A percentile compares a stretch with the other conserved stretches of the same genome.
Conservation (phyloP, 1,140 invertebrate species). For the Acromyrmex heyeri region DNA sequence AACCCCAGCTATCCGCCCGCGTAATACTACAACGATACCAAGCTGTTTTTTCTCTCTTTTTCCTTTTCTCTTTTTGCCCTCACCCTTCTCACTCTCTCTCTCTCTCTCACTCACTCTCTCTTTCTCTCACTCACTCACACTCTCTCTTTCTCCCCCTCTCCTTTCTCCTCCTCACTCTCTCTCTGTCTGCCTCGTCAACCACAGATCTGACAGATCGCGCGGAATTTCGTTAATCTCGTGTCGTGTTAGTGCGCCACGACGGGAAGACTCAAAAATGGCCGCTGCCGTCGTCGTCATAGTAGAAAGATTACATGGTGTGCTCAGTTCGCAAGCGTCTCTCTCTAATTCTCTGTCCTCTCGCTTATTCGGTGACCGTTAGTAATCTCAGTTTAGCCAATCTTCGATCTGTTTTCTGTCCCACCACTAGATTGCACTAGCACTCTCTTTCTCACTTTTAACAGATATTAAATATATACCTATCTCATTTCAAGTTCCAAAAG, state of each 20-base stretch:
- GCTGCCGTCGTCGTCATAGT: conserved; percentile 30
- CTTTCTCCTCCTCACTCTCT: not conserved
- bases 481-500: no score
- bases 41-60: not conserved
- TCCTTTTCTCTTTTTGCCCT: not conserved
- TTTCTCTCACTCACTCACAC: not conserved
- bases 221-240: conserved; percentile 22
- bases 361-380: no score
- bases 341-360: no score
- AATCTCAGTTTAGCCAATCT: no score
- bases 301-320: no score
- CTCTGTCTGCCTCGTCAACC: conserved; percentile 27
- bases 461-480: no score
- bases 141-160: not conserved
- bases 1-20: conserved; percentile 24
- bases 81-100: not conserved
- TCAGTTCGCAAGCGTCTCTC: no score
- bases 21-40: not conserved
- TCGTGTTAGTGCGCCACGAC: no score
- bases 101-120: not conserved
- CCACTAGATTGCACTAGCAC: no score
- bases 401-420: no score
- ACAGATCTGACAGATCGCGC: conserved; percentile 11
- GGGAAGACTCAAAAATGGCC: conserved; percentile 42
- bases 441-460: no score